Conservation (phyloP, 2,888 invertebrate genomes). For the Rotaria socialis region DNA sequence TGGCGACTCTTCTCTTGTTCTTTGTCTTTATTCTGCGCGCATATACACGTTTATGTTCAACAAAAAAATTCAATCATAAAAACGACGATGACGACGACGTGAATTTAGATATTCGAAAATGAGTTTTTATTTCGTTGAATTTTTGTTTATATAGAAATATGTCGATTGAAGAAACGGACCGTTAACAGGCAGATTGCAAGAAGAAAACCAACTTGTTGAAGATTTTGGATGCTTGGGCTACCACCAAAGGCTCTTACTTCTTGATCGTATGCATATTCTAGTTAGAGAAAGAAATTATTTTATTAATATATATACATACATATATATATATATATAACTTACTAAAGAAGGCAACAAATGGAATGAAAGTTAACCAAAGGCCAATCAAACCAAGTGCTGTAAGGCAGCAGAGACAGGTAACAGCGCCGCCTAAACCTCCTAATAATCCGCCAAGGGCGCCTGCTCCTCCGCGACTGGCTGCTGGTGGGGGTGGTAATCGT, state of each 20-base stretch:
- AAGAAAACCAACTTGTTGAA: neutral
- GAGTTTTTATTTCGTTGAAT: neutral
- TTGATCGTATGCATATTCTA: slow-evolving; percentile 33
- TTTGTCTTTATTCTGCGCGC: neutral
- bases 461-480: neutral
- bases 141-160: neutral
- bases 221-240: neutral
- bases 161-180: neutral
- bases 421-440: slow-evolving; percentile 14
- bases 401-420: slow-evolving; percentile 15
- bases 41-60: slow-evolving; percentile 1
- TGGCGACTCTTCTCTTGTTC: neutral
- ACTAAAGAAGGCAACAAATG: slow-evolving; percentile 31
- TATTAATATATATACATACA: neutral
- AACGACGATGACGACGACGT: neutral
- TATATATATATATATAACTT: neutral
- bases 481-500: neutral
- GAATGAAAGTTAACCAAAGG: slow-evolving; percentile 5
- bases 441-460: neutral
- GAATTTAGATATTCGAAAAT: neutral
- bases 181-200: neutral
- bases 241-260: neutral
- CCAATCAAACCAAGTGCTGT: slow-evolving; percentile 31
- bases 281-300: neutral
- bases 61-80: neutral